Evolutionary conservation across 2,113 vertebrate species (phyloP).

Genomic region (Cavia aperea): DNA sequence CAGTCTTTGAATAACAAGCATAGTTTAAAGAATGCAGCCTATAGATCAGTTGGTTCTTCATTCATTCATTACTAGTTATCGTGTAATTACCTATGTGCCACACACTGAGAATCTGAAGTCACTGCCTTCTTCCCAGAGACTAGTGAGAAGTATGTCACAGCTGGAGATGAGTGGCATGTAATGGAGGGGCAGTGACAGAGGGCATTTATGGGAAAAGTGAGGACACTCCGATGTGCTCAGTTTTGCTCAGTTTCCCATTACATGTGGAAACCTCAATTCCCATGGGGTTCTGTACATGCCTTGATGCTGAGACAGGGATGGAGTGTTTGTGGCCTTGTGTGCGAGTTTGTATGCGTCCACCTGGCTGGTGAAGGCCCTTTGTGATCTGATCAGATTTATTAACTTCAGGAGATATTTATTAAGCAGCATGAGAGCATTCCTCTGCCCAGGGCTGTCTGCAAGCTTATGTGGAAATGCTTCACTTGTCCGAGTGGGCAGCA

Average conservation of each 20-base stretch:
- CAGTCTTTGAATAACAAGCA: background rate
- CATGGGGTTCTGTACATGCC: rapidly evolving
- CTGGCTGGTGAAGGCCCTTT: background rate
- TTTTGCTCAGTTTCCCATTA: background rate
- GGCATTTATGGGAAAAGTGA: background rate
- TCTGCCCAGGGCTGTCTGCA: background rate
- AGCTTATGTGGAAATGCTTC: rapidly evolving
- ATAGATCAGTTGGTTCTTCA: background rate
- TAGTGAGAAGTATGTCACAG: rapidly evolving
- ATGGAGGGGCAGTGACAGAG: background rate
- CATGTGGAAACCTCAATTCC: background rate
- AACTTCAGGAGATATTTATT: background rate
- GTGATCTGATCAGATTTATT: background rate
- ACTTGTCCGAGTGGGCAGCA: rapidly evolving
- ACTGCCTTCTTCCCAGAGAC: too few relatives aligned
- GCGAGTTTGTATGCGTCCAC: background rate
- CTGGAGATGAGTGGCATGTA: background rate
- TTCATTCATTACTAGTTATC: background rate
- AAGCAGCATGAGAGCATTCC: background rate
- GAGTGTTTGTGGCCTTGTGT: background rate
- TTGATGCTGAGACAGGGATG: background rate
- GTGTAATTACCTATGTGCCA: background rate
- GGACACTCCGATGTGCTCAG: background rate
- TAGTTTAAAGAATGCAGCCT: background rate
- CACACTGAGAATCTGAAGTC: background rate